Evolutionary conservation across 2,888 invertebrate species (phyloP).

Genomic region (Coleophora flavipennella): DNA sequence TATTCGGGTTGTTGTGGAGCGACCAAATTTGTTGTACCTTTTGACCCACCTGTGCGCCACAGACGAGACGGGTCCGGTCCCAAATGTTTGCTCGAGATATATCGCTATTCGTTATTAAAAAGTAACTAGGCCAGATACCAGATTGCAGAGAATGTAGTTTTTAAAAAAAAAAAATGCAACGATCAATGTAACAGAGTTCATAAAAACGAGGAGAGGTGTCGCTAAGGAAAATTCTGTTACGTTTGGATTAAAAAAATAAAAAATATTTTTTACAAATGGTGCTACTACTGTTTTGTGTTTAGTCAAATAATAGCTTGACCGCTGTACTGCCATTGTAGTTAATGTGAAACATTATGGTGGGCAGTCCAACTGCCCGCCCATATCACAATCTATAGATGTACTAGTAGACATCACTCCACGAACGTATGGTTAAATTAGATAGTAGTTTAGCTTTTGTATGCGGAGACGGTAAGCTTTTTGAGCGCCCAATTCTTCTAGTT

Average conservation of each 20-base stretch:
- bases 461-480: conserved; percentile 16
- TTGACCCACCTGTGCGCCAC: too few relatives aligned
- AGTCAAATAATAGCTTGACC: conserved; percentile 56
- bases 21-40: too few relatives aligned
- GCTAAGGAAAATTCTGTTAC: conserved; percentile 32
- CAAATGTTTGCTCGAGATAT: too few relatives aligned
- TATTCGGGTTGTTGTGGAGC: too few relatives aligned
- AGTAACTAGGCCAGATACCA: too few relatives aligned
- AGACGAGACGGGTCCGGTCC: too few relatives aligned
- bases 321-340: conserved; percentile 51
- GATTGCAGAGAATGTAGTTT: too few relatives aligned
- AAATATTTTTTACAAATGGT: conserved; percentile 70
- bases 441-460: conserved; percentile 62
- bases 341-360: conserved; percentile 21
- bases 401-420: conserved; percentile 15
- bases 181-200: too few relatives aligned
- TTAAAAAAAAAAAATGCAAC: too few relatives aligned
- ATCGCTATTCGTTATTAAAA: too few relatives aligned
- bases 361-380: conserved; percentile 31
- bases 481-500: neutral
- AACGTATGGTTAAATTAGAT: conserved; percentile 21
- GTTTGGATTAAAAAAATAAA: conserved; percentile 29
- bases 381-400: conserved; percentile 34
- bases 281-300: conserved; percentile 68
- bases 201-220: conserved; percentile 16